These are phyloP conservation scores for Drosophila neonasuta DNA, from an alignment of 2,888 invertebrate species.

Conservation along the genomic window DNA sequence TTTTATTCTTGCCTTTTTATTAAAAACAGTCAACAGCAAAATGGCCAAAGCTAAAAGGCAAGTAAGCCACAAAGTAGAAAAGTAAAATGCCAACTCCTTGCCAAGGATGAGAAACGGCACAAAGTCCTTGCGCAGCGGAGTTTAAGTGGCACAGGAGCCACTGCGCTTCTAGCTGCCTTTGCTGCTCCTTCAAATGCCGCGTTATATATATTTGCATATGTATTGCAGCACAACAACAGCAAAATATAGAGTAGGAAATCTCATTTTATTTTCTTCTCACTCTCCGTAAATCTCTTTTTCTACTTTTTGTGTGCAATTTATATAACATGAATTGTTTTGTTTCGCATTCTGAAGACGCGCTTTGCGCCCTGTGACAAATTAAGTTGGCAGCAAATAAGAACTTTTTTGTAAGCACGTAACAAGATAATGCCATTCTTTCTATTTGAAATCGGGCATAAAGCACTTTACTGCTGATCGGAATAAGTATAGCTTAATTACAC, in stretches of 20 bases:
- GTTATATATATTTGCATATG: conserved; percentile 64
- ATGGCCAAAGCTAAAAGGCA: conserved; percentile 74
- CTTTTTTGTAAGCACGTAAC: conserved; percentile 41
- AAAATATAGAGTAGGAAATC: conserved; percentile 26
- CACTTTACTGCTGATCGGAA: conserved; percentile 15
- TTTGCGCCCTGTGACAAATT: conserved; percentile 72
- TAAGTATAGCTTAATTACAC: neutral
- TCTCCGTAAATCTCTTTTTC: conserved; percentile 24
- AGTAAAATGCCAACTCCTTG: conserved; percentile 72
- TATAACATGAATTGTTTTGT: conserved; percentile 71
- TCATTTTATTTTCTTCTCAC: conserved; percentile 37
- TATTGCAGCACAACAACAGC: conserved; percentile 49
- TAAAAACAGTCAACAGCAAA: conserved; percentile 70
- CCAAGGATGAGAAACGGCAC: conserved; percentile 46
- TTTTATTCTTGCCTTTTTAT: conserved; percentile 56
- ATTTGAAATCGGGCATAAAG: conserved; percentile 9
- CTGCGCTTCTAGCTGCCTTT: conserved; percentile 35
- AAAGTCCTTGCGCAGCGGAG: conserved; percentile 57
- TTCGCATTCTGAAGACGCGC: conserved; percentile 46
- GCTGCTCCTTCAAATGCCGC: conserved; percentile 36
- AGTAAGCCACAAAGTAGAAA: conserved; percentile 75
- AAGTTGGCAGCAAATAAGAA: conserved; percentile 71
- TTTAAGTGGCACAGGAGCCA: conserved; percentile 65
- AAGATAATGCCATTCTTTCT: conserved; percentile 12
- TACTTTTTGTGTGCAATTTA: conserved; percentile 63